A percentile compares a stretch with the other conserved stretches of the same genome.
These are phyloP conservation scores for Acanthurus tractus DNA, from an alignment of 2,797 vertebrate species.

Conservation along the genomic window DNA sequence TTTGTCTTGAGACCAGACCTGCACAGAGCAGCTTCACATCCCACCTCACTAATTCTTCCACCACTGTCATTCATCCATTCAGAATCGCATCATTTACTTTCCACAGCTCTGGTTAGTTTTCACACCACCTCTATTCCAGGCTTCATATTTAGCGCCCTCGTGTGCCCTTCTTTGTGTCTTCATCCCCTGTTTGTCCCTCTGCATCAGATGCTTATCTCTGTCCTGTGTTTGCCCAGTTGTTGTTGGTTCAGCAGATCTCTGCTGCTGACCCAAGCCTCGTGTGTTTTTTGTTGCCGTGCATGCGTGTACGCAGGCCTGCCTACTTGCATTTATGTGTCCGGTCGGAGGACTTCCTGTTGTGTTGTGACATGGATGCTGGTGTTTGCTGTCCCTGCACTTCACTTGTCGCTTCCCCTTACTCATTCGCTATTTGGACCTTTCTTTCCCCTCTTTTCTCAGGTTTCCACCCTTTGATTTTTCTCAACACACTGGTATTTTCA, in stretches of 20 bases:
- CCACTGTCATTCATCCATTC: not conserved
- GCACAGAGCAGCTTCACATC: conserved; percentile 20
- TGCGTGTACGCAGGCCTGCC: conserved; percentile 28
- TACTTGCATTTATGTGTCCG: conserved; percentile 32
- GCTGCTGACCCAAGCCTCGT: conserved; percentile 74
- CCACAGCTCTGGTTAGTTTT: conserved; percentile 50
- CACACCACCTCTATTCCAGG: conserved; percentile 19
- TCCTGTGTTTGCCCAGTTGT: conserved; percentile 38
- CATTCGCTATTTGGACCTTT: not conserved
- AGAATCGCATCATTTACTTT: conserved; percentile 8
- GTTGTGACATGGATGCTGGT: conserved; percentile 56
- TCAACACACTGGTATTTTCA: not conserved
- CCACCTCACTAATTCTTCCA: conserved; percentile 26
- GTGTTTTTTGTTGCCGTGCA: conserved; percentile 40
- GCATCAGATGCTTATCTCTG: conserved; percentile 65
- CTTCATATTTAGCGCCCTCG: conserved; percentile 19
- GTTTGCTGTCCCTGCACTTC: conserved; percentile 67
- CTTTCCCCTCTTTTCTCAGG: not conserved
- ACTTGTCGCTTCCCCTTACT: conserved; percentile 23
- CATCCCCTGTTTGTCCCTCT: conserved; percentile 42
- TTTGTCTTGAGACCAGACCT: conserved; percentile 32
- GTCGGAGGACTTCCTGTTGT: conserved; percentile 58
- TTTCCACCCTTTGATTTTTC: not conserved
- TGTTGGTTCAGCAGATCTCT: conserved; percentile 78
- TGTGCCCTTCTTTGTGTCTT: conserved; percentile 27